A percentile compares a stretch with the other conserved stretches of the same genome.
These are phyloP conservation scores for Cephus pulcher DNA, from an alignment of 2,888 invertebrate species.

Conservation along the genomic window DNA sequence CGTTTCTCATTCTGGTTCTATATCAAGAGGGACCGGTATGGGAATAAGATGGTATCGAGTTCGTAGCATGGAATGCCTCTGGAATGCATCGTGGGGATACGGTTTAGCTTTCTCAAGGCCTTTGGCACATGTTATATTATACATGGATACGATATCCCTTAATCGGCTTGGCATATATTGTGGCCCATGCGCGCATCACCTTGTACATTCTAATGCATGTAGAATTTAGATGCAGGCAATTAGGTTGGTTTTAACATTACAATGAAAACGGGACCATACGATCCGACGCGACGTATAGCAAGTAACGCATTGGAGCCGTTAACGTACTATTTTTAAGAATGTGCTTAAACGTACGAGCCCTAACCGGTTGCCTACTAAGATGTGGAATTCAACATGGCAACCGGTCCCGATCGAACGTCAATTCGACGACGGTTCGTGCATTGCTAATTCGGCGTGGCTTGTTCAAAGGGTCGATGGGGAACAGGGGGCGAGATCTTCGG, in stretches of 20 bases:
- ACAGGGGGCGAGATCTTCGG: not conserved
- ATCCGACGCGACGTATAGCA: not conserved
- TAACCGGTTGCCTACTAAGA: not conserved
- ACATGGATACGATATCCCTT: not conserved
- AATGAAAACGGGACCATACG: not conserved
- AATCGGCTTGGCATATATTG: not conserved
- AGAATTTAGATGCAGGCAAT: not conserved
- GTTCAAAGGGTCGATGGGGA: not conserved
- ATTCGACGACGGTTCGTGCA: not conserved
- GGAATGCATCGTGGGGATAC: conserved; percentile 33
- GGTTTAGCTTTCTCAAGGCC: conserved; percentile 34
- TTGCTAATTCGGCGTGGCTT: not conserved
- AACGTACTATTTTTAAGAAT: not conserved
- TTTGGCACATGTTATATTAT: conserved; percentile 1
- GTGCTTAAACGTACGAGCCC: not conserved
- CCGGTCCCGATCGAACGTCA: not conserved
- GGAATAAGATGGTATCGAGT: not conserved
- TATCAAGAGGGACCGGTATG: not conserved
- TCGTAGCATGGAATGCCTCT: conserved; percentile 27
- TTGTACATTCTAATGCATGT: not conserved
- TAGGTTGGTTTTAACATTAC: not conserved
- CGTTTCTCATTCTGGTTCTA: not conserved
- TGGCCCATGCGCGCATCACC: not conserved
- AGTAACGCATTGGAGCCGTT: not conserved
- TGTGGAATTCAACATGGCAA: not conserved